A percentile compares a stretch with the other conserved stretches of the same genome.
These are phyloP conservation scores for Girardia tigrina DNA, from an alignment of 2,888 invertebrate genomes.

Conservation along the genomic window DNA sequence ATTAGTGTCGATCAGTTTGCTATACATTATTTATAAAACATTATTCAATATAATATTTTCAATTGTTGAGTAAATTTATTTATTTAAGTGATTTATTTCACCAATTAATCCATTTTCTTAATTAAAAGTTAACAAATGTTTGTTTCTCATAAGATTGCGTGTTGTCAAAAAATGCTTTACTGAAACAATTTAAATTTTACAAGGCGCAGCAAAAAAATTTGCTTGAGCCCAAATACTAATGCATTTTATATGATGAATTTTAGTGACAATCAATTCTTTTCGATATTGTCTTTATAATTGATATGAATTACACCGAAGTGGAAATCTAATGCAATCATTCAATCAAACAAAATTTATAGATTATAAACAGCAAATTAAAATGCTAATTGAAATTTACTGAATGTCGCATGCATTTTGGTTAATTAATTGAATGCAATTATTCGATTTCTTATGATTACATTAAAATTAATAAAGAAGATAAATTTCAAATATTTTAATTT, in stretches of 20 bases:
- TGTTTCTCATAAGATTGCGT: constrained; percentile 23
- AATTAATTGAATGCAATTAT: constrained; percentile 23
- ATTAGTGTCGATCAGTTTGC: not conserved
- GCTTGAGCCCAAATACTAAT: constrained; percentile 20
- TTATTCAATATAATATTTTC: constrained; percentile 12
- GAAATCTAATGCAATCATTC: constrained; percentile 23
- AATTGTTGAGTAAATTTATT: constrained; percentile 12
- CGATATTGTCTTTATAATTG: constrained; percentile 23
- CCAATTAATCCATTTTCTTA: constrained; percentile 15
- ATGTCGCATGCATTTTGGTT: constrained; percentile 23
- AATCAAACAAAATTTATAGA: constrained; percentile 23
- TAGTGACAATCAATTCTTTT: constrained; percentile 23
- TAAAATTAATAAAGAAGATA: constrained; percentile 23
- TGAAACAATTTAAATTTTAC: constrained; percentile 23
- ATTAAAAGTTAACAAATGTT: constrained; percentile 23
- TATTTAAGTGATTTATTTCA: constrained; percentile 23
- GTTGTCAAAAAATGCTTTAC: constrained; percentile 23
- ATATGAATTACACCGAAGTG: constrained; percentile 23
- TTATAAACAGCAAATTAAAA: constrained; percentile 23
- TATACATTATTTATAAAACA: not conserved
- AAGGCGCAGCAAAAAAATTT: constrained; percentile 4
- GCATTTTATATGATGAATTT: constrained; percentile 23
- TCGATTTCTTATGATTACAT: constrained; percentile 23
- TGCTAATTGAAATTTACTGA: constrained; percentile 23
- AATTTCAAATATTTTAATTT: constrained; percentile 23